Base-by-base conservation (phyloP, 2,113 vertebrate species). In the Gulo gulo region DNA sequence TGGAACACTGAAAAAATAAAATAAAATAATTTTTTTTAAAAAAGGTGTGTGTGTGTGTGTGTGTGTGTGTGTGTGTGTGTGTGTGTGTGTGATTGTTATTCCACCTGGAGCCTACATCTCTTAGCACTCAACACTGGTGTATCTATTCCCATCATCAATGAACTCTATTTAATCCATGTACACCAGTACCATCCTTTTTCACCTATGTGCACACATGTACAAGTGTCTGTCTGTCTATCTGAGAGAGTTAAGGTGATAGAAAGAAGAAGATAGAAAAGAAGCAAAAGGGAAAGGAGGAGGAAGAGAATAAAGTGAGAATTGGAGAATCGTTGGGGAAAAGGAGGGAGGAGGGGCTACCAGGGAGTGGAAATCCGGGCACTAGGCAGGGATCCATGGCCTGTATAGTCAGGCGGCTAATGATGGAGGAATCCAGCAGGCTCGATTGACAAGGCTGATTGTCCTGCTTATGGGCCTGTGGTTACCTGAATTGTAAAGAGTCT, bases 331-430 rank as follows among this genome's bases (percentile, higher is more conserved):
- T 36, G 10, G 15, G 36, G 29, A 15, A 6, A 11, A 24, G 21
- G 47, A 39, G 2, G 11, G 14, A 3, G 50, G 34, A 13, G 10
- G 3, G 20, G 9, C 9, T 2, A 18, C 16, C 29, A 50, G 59
- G 34, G 15, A 42, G 71, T 45, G 67, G 55, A 88, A 36, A 59
- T 50, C 12, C 12, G 6, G 73, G 1, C 18, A 7, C 36, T 34
- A 21, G 0, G 39, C 73, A 59, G 65, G 18, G 26, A 31, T 21
- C 34, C 45, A 15, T 0, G 20, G 2, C 6, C 55, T 42, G 36
- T 31, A 4, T 0, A 1, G 10, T 50, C 90, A 42, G 24, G 16
- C 29, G 7, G 15, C 31, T 42, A 24, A 8, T 0, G 2, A 36
- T 3, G 13, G 29, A 71, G 67, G 91, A 36, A 39, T 4, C 21